phyloP scores from a whole-genome alignment of 2,797 vertebrate species.

The Poeciliopsis paucimaculata region DNA sequence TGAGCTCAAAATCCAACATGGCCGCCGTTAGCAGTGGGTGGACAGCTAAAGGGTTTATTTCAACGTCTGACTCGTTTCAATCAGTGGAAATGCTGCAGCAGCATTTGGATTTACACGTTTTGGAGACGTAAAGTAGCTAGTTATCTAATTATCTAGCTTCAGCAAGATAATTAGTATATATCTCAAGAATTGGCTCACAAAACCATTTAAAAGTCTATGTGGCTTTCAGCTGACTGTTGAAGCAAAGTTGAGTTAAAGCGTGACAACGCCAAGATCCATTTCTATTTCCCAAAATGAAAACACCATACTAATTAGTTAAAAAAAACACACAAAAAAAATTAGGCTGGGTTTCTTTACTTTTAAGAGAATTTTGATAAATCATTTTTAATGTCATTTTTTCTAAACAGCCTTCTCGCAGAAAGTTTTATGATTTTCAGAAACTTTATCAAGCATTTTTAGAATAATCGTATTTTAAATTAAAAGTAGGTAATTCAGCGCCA shows the following conservation, averaged over 20 bases:
- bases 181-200: not conserved
- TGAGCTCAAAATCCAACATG: too few relatives aligned
- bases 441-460: too few relatives aligned
- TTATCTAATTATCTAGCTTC: too few relatives aligned
- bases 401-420: not conserved
- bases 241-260: not conserved
- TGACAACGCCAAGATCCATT: not conserved
- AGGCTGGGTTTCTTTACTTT: not conserved
- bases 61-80: too few relatives aligned
- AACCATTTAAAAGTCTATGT: not conserved
- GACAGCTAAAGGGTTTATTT: too few relatives aligned
- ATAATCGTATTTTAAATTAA: not conserved
- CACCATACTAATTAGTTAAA: too few relatives aligned
- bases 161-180: too few relatives aligned
- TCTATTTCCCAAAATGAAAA: not conserved
- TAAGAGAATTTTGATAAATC: not conserved
- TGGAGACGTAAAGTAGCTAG: not conserved
- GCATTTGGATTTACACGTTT: not conserved
- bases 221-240: not conserved
- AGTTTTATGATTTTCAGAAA: too few relatives aligned
- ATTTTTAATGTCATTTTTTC: not conserved
- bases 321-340: not conserved
- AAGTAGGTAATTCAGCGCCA: not conserved
- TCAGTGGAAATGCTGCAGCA: too few relatives aligned
- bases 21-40: too few relatives aligned